These are phyloP conservation scores for Salvelinus sp. DNA, from an alignment of 2,113 vertebrate genomes.

Conservation along the genomic window DNA sequence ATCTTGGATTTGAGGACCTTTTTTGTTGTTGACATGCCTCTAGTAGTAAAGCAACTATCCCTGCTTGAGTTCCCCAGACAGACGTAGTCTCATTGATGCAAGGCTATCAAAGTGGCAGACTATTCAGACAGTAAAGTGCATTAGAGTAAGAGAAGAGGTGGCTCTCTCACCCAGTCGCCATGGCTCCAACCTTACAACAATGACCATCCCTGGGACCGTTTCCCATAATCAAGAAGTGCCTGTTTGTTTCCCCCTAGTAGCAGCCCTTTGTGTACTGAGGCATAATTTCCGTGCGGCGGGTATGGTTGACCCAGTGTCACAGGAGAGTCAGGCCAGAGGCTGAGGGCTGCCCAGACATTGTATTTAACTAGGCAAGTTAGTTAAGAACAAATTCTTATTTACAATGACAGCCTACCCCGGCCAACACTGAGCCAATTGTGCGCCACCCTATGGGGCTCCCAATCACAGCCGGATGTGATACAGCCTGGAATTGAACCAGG, in stretches of 20 bases:
- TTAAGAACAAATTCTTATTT: no score
- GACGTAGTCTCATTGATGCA: conserved; percentile 11
- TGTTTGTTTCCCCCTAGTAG: conserved; percentile 34
- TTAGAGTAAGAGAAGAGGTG: neutral
- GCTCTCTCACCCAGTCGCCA: neutral
- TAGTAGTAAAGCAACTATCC: neutral
- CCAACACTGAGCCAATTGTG: no score
- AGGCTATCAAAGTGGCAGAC: conserved; percentile 19
- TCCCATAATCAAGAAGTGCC: conserved; percentile 52
- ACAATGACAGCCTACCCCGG: no score
- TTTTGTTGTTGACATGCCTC: neutral
- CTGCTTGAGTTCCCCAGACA: no score
- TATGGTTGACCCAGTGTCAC: conserved; percentile 33
- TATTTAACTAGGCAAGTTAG: no score
- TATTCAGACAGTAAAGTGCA: conserved; percentile 20
- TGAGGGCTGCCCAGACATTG: no score
- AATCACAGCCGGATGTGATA: neutral
- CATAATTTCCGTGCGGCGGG: no score
- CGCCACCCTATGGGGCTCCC: no score
- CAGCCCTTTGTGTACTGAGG: no score
- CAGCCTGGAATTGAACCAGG: conserved; percentile 26
- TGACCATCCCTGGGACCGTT: conserved; percentile 2
- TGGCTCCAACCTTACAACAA: conserved; percentile 8
- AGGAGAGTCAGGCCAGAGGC: conserved; percentile 35
- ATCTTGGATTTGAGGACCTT: no score